phyloP scores from a whole-genome alignment of 2,113 vertebrate genomes.

The Sapajus apella region DNA sequence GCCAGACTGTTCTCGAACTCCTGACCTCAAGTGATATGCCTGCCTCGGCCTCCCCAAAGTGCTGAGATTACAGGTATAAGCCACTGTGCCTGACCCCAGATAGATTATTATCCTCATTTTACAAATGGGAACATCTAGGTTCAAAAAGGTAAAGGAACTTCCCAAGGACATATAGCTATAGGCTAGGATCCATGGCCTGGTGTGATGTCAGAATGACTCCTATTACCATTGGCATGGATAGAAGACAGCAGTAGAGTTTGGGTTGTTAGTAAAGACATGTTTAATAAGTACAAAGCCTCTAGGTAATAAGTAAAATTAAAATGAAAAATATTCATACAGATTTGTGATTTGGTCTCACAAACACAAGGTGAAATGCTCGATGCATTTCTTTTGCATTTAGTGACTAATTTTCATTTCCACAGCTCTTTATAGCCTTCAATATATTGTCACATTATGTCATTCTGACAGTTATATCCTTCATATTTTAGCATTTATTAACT shows the following conservation, averaged over 20 bases:
- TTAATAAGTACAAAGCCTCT: neutral
- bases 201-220: neutral
- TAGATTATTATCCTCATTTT: neutral
- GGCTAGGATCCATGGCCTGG: neutral
- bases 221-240: neutral
- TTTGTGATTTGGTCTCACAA: neutral
- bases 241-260: neutral
- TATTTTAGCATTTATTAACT: conserved; percentile 18
- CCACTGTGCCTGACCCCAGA: neutral
- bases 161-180: neutral
- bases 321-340: neutral
- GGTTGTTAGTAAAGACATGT: neutral
- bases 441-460: neutral
- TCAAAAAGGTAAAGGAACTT: neutral
- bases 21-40: too few relatives aligned
- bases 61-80: too few relatives aligned
- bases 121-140: neutral
- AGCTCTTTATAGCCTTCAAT: neutral
- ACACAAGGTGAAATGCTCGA: neutral
- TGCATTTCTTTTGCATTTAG: neutral
- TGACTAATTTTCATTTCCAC: neutral
- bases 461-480: neutral
- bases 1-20: too few relatives aligned
- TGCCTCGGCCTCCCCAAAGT: too few relatives aligned
- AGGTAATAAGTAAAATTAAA: conserved; percentile 22